Percentiles rank a stretch among this genome's conserved stretches.
These are phyloP conservation scores for Penaeus monodon DNA, from an alignment of 2,888 invertebrate species.

Conservation along the genomic window DNA sequence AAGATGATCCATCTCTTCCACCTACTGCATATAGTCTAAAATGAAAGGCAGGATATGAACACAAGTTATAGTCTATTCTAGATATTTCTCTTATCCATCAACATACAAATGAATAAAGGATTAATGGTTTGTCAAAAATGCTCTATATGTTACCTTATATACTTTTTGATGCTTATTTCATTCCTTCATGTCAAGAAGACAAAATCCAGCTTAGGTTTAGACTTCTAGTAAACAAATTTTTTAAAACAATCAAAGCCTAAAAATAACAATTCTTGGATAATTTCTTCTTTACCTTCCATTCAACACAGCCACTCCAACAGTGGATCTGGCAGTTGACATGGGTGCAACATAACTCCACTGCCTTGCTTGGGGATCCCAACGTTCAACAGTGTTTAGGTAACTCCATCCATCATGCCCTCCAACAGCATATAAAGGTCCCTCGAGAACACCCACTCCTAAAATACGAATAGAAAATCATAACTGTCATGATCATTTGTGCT, in stretches of 20 bases:
- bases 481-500: too few species aligned
- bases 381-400: slow-evolving; percentile 91
- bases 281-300: slow-evolving; percentile 75
- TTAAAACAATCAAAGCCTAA: not conserved
- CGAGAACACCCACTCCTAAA: slow-evolving; percentile 76
- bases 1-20: slow-evolving; percentile 91
- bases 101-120: too few species aligned
- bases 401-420: slow-evolving; percentile 98
- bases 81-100: too few species aligned
- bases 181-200: too few species aligned
- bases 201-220: too few species aligned
- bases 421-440: slow-evolving; percentile 90
- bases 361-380: slow-evolving; percentile 89
- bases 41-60: not conserved
- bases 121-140: too few species aligned
- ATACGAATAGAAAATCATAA: not conserved
- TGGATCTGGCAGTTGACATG: slow-evolving; percentile 89
- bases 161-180: too few species aligned
- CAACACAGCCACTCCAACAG: slow-evolving; percentile 90
- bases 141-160: too few species aligned
- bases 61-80: too few species aligned
- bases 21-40: slow-evolving; percentile 89
- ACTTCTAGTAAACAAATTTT: not conserved
- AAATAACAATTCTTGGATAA: not conserved
- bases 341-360: slow-evolving; percentile 92